These are phyloP conservation scores for Osmerus mordax DNA, from an alignment of 2,113 vertebrate genomes.

Conservation along the genomic window DNA sequence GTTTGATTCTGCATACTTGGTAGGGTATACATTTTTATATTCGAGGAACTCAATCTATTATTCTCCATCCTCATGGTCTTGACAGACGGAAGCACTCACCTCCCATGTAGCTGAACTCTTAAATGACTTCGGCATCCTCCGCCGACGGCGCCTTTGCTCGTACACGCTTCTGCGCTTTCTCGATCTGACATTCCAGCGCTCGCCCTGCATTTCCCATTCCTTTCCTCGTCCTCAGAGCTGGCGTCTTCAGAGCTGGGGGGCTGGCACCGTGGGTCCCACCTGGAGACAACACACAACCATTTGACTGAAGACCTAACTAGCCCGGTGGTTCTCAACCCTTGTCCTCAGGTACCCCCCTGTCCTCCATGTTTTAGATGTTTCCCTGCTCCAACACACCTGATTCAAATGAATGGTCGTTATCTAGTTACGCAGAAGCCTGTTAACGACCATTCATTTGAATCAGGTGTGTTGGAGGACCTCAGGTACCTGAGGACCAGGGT, in stretches of 20 bases:
- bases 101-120: slow-evolving; percentile 79
- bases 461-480: too few species aligned
- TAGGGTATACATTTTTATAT: too few species aligned
- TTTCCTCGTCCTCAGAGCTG: slow-evolving; percentile 41
- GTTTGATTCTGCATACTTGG: too few species aligned
- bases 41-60: too few species aligned
- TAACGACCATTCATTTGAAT: too few species aligned
- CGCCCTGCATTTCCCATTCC: slow-evolving; percentile 29
- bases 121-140: slow-evolving; percentile 53
- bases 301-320: background rate
- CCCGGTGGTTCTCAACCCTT: background rate
- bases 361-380: too few species aligned
- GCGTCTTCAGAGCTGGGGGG: slow-evolving; percentile 21
- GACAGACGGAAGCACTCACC: slow-evolving; percentile 61
- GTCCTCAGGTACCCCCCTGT: too few species aligned
- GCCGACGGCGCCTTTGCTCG: slow-evolving; percentile 36
- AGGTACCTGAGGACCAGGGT: too few species aligned
- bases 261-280: slow-evolving; percentile 46
- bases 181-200: slow-evolving; percentile 15
- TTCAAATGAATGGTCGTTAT: too few species aligned
- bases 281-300: slow-evolving; percentile 18
- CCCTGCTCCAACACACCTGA: too few species aligned
- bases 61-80: background rate
- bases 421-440: too few species aligned
- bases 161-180: slow-evolving; percentile 27